Base-by-base conservation (phyloP, 2,113 vertebrate species). In the Eurypyga helias region DNA sequence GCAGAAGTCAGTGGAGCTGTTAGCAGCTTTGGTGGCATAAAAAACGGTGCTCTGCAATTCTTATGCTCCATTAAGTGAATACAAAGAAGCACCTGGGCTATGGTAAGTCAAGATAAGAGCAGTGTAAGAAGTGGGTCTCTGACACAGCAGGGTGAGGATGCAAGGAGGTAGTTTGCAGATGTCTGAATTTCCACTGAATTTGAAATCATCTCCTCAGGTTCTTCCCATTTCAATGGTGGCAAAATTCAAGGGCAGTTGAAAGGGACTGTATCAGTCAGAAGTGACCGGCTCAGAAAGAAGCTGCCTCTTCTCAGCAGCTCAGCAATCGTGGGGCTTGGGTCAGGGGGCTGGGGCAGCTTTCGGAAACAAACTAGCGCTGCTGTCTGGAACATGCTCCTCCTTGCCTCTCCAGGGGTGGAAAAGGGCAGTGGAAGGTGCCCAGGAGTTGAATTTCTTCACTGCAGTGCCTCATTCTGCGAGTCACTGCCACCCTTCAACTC, bases 271-370 rank as follows among this genome's bases (percentile, higher is more conserved):
- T 62, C 25, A 64, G n/a, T 24, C 51, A 70, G n/a, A 71, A 77
- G 9, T 36, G 25, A 43, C 55, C 25, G 38, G n/a, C 51, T 83
- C 36, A 48, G 57, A 70, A 65, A 33, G 55, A 76, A 64, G n/a
- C 38, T 34, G 26, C n/a, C 15, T 52, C 61, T 75, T 52, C 49
- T 70, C 67, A 70, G 45, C 15, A 52, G n/a, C 45, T 80, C 57
- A 77, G 38, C 1, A 13, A 46, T n/a, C 2, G 0, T 55, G 29
- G 7, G 28, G n/a, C 36, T 86, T 7, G 0, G 19, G 21, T 20
- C 19, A 7, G 11, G 14, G 38, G 18, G 33, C 38, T 51, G 26
- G 13, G 45, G 9, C 24, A 58, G 51, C 33, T 91, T 67, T 61
- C 2, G 2, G 52, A 72, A 49, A 33, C 24, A 45, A 48, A 61